Evolutionary conservation across 2,888 invertebrate species (phyloP).

Genomic region (Pocota personata): DNA sequence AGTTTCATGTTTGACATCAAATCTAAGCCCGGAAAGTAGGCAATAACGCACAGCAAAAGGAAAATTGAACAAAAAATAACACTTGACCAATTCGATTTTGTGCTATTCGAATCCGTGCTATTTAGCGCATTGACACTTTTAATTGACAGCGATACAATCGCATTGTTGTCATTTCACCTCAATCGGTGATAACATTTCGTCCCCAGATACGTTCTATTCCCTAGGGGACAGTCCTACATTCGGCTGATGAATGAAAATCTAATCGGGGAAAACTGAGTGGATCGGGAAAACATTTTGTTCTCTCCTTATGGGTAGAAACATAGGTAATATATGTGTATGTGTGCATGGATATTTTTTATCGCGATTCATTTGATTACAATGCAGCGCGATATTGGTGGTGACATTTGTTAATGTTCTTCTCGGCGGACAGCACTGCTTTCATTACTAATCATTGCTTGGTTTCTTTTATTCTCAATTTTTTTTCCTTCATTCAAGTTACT

Average conservation of each 20-base stretch:
- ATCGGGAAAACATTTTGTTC: slow-evolving; percentile 3
- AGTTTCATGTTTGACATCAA: slow-evolving; percentile 16
- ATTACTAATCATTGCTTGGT: slow-evolving; percentile 28
- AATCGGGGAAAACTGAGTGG: not conserved
- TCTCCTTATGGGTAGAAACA: too few relatives aligned
- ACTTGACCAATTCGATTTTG: slow-evolving; percentile 42
- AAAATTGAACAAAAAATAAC: not conserved
- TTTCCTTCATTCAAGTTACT: not conserved
- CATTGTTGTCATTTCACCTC: slow-evolving; percentile 45
- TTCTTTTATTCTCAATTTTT: not conserved
- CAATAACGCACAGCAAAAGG: not conserved
- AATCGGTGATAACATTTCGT: slow-evolving; percentile 51
- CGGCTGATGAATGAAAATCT: slow-evolving; percentile 4
- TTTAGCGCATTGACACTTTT: slow-evolving; percentile 57
- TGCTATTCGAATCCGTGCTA: slow-evolving; percentile 36
- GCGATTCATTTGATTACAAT: slow-evolving; percentile 46
- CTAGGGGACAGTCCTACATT: slow-evolving; percentile 6
- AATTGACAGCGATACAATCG: slow-evolving; percentile 58
- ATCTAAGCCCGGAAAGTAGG: not conserved
- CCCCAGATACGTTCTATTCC: slow-evolving; percentile 19
- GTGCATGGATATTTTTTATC: not conserved
- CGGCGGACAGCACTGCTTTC: slow-evolving; percentile 8
- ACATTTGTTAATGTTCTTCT: slow-evolving; percentile 45
- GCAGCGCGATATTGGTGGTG: slow-evolving; percentile 30
- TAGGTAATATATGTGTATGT: too few relatives aligned